Evolutionary conservation across 2,797 vertebrate species (phyloP).

Genomic region (Gila robusta): DNA sequence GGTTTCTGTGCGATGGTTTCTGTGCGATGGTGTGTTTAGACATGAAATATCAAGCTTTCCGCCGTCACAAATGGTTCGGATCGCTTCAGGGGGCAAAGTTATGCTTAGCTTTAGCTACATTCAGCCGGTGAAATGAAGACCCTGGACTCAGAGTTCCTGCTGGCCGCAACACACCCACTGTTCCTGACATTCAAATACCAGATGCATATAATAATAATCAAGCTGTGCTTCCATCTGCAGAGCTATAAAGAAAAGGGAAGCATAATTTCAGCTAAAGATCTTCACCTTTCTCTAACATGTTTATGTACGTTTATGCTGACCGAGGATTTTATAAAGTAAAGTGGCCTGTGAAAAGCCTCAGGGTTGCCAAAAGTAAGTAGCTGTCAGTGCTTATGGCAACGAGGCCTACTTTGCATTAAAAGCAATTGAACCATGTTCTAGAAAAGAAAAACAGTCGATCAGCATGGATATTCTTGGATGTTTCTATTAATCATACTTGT

Average conservation of each 20-base stretch:
- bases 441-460: background rate
- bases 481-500: background rate
- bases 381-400: conserved; percentile 15
- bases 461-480: background rate
- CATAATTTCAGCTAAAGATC: conserved; percentile 42
- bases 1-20: conserved; percentile 19
- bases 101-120: conserved; percentile 35
- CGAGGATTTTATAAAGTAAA: conserved; percentile 1
- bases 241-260: conserved; percentile 33
- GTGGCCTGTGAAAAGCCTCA: conserved; percentile 13
- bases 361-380: conserved; percentile 26
- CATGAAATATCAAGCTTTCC: conserved; percentile 41
- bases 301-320: conserved; percentile 39
- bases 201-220: conserved; percentile 53
- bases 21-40: conserved; percentile 17
- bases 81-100: conserved; percentile 42
- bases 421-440: conserved; percentile 10
- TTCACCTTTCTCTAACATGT: conserved; percentile 27
- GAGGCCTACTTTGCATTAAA: conserved; percentile 30
- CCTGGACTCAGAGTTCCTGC: conserved; percentile 35
- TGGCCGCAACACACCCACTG: conserved; percentile 42
- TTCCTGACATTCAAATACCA: conserved; percentile 54
- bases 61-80: background rate
- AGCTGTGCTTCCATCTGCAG: conserved; percentile 49
- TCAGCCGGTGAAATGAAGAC: conserved; percentile 22